A percentile compares a stretch with the other conserved stretches of the same genome.
phyloP scores from a whole-genome alignment of 2,797 vertebrate genomes.

The Cynopterus sphinx region DNA sequence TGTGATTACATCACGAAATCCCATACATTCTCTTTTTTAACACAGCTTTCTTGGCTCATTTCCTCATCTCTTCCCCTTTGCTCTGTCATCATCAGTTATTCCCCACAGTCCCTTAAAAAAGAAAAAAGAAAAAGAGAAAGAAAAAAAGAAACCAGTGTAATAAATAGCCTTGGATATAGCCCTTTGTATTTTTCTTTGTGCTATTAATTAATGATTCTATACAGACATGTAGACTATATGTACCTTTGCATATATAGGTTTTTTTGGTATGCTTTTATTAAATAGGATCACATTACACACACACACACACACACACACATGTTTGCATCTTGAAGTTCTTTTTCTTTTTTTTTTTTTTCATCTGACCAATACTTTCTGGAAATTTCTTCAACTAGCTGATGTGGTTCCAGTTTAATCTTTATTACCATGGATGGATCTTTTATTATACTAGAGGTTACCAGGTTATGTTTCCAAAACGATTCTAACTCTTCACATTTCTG shows the following conservation, averaged over 20 bases:
- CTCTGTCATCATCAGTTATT: not conserved
- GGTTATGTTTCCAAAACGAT: conserved; percentile 16
- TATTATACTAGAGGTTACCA: not conserved
- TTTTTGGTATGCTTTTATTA: not conserved
- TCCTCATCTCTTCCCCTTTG: not conserved
- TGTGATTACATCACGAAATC: not conserved
- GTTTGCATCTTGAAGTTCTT: not conserved
- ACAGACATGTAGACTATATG: not conserved
- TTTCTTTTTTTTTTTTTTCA: too few species aligned
- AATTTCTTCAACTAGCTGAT: not conserved
- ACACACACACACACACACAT: not conserved
- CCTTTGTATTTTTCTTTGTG: not conserved
- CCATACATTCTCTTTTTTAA: not conserved
- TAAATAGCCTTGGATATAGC: not conserved
- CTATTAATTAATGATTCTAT: not conserved
- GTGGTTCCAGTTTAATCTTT: not conserved
- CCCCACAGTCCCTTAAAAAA: not conserved
- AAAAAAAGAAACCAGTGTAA: not conserved
- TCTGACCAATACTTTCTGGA: not conserved
- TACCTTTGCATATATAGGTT: not conserved
- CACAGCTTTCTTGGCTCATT: not conserved
- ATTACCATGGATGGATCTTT: not conserved
- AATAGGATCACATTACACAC: not conserved
- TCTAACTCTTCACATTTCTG: not conserved
- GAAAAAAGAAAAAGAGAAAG: not conserved